Percentiles rank a stretch among this genome's conserved stretches.
Evolutionary conservation across 2,797 vertebrate species (phyloP).

Genomic region (Micrastur ruficollis): DNA sequence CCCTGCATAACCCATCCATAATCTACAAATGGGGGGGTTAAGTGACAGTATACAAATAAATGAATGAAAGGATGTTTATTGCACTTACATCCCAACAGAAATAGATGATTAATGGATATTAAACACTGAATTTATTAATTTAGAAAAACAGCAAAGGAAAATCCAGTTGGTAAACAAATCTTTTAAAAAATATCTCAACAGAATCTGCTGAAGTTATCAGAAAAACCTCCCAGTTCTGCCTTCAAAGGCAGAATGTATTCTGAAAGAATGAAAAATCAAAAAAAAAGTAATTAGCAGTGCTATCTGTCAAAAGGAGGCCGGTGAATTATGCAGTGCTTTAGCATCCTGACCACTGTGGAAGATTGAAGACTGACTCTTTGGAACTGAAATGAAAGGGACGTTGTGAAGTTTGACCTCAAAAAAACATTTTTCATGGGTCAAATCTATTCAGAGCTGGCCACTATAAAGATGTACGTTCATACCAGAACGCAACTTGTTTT

Average conservation of each 20-base stretch:
- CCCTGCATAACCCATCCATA: background rate
- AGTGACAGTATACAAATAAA: background rate
- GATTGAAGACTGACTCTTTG: background rate
- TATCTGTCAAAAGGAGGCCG: background rate
- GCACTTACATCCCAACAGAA: background rate
- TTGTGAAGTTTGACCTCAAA: background rate
- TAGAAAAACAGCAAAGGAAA: background rate
- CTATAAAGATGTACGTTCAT: background rate
- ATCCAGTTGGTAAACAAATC: slow-evolving; percentile 4
- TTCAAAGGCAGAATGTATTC: background rate
- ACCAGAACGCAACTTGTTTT: accelerated
- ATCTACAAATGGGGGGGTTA: background rate
- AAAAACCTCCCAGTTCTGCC: background rate
- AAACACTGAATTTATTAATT: background rate
- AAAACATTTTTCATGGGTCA: background rate
- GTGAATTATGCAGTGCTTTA: background rate
- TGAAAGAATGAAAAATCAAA: background rate
- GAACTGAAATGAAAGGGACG: background rate
- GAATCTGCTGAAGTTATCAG: background rate
- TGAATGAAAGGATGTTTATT: background rate
- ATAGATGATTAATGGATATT: background rate
- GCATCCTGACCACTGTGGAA: background rate
- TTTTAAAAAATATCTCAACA: background rate
- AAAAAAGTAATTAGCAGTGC: background rate
- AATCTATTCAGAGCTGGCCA: background rate